Evolutionary conservation across 2,113 vertebrate genomes (phyloP).

Genomic region (Notechis scutatus): DNA sequence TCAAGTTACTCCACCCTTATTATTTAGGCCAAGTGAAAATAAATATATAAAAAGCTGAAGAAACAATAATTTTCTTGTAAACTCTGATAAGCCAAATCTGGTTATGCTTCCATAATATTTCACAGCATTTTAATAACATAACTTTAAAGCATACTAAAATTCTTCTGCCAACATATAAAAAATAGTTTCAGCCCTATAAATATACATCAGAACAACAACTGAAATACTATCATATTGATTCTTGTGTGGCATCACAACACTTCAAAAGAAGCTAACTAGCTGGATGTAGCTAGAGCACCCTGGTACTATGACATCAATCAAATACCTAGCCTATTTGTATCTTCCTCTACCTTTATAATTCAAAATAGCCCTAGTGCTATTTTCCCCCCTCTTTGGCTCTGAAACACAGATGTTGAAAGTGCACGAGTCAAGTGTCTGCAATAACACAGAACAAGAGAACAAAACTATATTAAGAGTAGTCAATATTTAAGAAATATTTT

Average conservation of each 20-base stretch:
- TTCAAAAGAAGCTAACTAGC: conserved; percentile 24
- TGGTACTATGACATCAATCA: neutral
- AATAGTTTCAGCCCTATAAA: conserved; percentile 12
- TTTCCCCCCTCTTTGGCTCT: neutral
- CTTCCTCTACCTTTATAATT: neutral
- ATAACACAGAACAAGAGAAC: neutral
- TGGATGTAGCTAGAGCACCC: neutral
- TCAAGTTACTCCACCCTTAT: conserved; percentile 35
- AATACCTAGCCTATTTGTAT: neutral
- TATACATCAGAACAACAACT: conserved; percentile 6
- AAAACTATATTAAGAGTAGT: neutral
- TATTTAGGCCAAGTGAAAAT: conserved; percentile 48
- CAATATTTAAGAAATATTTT: neutral
- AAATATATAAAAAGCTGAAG: conserved; percentile 33
- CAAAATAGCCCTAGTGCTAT: neutral
- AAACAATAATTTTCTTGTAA: neutral
- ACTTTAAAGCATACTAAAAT: neutral
- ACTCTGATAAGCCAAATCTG: neutral
- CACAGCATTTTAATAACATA: neutral
- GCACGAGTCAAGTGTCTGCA: neutral
- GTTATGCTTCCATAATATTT: conserved; percentile 4
- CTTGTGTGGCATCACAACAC: conserved; percentile 5
- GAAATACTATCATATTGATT: conserved; percentile 14
- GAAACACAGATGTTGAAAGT: neutral
- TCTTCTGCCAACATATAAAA: conserved; percentile 25